phyloP scores from a whole-genome alignment of 2,797 vertebrate species.

The Muraenolepis orangiensis region DNA sequence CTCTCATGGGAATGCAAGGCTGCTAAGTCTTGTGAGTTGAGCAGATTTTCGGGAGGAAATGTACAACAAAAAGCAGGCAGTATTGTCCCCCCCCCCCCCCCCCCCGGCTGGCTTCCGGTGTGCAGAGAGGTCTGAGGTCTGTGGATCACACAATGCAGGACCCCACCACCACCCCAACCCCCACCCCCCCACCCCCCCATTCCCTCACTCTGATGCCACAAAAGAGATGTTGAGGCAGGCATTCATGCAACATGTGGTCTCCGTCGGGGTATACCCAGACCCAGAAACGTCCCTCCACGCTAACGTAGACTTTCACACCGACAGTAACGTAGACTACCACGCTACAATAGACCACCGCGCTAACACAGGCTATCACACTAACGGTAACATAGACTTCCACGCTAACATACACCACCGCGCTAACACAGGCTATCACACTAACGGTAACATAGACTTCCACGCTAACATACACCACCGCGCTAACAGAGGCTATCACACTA shows the following conservation, averaged over 20 bases:
- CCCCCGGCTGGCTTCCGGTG: background rate
- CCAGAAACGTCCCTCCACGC: no score
- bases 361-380: no score
- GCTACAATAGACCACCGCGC: no score
- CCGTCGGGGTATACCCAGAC: background rate
- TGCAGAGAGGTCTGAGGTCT: background rate
- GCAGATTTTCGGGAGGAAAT: conserved; percentile 44
- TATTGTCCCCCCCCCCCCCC: no score
- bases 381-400: no score
- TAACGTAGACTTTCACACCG: no score
- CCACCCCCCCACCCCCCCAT: background rate
- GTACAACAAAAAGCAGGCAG: background rate
- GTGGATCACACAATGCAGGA: background rate
- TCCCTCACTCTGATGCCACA: background rate
- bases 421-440: background rate
- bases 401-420: no score
- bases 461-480: no score
- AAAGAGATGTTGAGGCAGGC: background rate
- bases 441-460: background rate
- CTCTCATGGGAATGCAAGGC: conserved; percentile 58
- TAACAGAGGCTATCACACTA: no score
- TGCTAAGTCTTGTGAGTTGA: conserved; percentile 51
- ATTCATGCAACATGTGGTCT: background rate
- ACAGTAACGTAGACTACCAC: no score
- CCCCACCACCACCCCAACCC: background rate